phyloP scores from a whole-genome alignment of 1,140 invertebrate genomes.

The Scaptomyza graminum region DNA sequence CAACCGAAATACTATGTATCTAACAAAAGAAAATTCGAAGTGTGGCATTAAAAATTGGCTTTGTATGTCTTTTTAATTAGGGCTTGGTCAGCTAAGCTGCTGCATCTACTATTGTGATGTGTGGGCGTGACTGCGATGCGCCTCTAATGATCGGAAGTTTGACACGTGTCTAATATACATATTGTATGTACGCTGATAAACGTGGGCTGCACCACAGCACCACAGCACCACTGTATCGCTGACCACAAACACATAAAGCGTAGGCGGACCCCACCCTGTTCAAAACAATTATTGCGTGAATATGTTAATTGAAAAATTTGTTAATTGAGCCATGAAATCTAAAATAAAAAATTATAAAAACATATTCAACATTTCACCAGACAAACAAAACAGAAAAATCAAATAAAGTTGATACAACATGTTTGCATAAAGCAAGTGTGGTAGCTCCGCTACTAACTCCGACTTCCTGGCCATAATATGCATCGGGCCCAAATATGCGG shows the following conservation, averaged over 20 bases:
- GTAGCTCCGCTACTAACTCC: slow-evolving; percentile 3
- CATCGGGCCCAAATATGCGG: slow-evolving; percentile 62
- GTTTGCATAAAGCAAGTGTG: slow-evolving; percentile 2
- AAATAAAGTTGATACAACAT: slow-evolving; percentile 3
- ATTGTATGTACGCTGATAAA: slow-evolving; percentile 5
- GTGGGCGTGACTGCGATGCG: slow-evolving; percentile 61
- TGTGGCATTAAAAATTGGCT: slow-evolving; percentile 61
- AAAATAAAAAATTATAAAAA: slow-evolving; percentile 29
- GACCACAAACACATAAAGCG: slow-evolving; percentile 18
- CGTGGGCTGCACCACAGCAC: slow-evolving; percentile 45
- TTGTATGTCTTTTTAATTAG: slow-evolving; percentile 79
- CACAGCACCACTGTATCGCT: slow-evolving; percentile 6
- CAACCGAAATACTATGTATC: not conserved
- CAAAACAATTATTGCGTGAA: slow-evolving; percentile 73
- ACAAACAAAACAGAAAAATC: slow-evolving; percentile 20
- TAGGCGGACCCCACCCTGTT: slow-evolving; percentile 45
- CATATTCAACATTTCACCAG: slow-evolving; percentile 58
- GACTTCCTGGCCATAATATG: slow-evolving; percentile 31
- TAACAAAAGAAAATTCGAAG: slow-evolving; percentile 23
- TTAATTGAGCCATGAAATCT: slow-evolving; percentile 52
- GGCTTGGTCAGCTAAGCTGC: slow-evolving; percentile 17
- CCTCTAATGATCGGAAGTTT: slow-evolving; percentile 78
- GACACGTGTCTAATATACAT: slow-evolving; percentile 59
- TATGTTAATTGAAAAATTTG: slow-evolving; percentile 81
- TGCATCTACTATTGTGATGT: not conserved